These are phyloP conservation scores for Pseudochromis fuscus DNA, from an alignment of 2,797 vertebrate genomes.

Conservation along the genomic window DNA sequence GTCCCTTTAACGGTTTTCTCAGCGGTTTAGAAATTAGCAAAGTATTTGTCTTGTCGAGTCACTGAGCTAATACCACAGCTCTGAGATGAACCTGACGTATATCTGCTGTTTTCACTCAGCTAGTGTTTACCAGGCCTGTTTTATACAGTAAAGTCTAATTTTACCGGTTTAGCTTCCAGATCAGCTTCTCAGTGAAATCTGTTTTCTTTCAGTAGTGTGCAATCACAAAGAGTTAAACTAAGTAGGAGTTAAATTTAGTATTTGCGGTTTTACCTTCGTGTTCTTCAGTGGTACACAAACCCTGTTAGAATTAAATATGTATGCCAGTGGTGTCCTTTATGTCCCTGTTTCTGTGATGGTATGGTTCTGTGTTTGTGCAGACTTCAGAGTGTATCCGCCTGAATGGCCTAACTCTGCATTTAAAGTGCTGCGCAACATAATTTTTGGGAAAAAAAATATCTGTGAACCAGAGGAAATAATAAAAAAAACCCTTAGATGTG, in stretches of 20 bases:
- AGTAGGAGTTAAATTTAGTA: too few relatives aligned
- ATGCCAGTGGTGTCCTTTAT: too few relatives aligned
- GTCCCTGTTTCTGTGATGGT: too few relatives aligned
- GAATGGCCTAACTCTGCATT: background rate
- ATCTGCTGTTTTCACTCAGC: background rate
- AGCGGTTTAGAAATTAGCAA: background rate
- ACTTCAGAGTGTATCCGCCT: background rate
- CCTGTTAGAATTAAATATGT: background rate
- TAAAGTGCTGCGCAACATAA: background rate
- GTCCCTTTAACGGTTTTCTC: fast-evolving
- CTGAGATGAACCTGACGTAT: too few relatives aligned
- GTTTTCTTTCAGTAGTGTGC: too few relatives aligned
- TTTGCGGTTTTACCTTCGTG: too few relatives aligned
- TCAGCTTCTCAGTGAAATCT: too few relatives aligned
- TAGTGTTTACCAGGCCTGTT: too few relatives aligned
- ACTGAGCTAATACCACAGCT: background rate
- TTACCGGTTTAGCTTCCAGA: background rate
- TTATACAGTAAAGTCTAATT: background rate
- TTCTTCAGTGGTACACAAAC: background rate
- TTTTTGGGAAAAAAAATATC: background rate
- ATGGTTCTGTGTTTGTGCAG: background rate
- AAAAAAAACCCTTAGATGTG: background rate
- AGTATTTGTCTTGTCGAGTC: too few relatives aligned
- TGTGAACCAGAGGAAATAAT: too few relatives aligned
- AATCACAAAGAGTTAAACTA: too few relatives aligned